Evolutionary conservation across 2,113 vertebrate genomes (phyloP), one percentile per base, ranked within the genome.

Genomic region (Pluvialis apricaria): DNA sequence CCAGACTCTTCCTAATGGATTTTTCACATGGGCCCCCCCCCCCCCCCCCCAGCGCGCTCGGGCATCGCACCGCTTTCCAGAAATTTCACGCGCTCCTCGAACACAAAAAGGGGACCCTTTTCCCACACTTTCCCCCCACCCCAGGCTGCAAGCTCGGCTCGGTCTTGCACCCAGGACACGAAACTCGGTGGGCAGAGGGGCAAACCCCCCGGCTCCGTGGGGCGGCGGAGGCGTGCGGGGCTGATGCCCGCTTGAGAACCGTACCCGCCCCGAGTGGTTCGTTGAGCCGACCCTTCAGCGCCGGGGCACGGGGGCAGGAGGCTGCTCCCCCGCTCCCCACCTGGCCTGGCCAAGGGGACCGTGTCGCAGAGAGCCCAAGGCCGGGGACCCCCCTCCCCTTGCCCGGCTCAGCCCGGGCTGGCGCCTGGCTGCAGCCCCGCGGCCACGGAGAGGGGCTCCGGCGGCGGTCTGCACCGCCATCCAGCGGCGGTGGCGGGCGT

Each of bases 1-100:
- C 89, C 97, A 95, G 94, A 54, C 94, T 94, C 94, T 94, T 96
- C 96, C 94, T 95, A 94, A 97, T 97, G 97, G 94, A 94, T 97
- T 97, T 97, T 91, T 94, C 96, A 96, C 84, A 3, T 26, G 94
- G 82, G 88, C 87, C 81, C 90, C n/a, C n/a, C n/a, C n/a, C n/a
- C n/a, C n/a, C n/a, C n/a, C n/a, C n/a, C n/a, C 58, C 49, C 31
- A 34, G 72, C 54, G 38, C 5, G 5, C 89, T 86, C 72, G 21
- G 76, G 47, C 85, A 62, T 45, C 4, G 1, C 81, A 82, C 71
- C 38, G 7, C 13, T 32, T 82, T 19, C 91, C 94, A 94, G 70
- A 83, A 21, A 94, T 94, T 92, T 93, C 96, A 93, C 40, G 44
- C 77, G 11, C 90, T 62, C 65, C 76, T 83, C 1, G 5, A 36